These are phyloP conservation scores for Galendromus occidentalis DNA, from an alignment of 1,140 invertebrate species.

Conservation along the genomic window DNA sequence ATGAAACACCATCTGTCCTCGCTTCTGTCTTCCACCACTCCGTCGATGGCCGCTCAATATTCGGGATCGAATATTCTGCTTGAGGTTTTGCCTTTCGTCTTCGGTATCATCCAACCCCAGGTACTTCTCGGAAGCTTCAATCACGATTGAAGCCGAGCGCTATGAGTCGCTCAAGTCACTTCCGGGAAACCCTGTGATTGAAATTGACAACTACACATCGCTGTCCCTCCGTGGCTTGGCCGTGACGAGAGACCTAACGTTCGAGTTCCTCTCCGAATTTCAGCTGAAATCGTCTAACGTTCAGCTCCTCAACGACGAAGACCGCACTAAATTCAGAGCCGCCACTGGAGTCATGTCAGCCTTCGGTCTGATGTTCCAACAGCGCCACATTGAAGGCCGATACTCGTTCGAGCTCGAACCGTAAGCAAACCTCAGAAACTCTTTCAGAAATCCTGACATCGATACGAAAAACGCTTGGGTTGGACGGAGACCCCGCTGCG, in stretches of 20 bases:
- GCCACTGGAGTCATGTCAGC: slow-evolving; percentile 56
- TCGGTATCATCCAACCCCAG: slow-evolving; percentile 48
- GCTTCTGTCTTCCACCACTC: slow-evolving; percentile 40
- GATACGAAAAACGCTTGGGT: no score
- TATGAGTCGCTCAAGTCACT: slow-evolving; percentile 21
- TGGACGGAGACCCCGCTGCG: no score
- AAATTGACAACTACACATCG: no score
- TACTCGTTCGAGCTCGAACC: slow-evolving; percentile 64
- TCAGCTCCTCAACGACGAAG: neutral
- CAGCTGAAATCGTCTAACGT: neutral
- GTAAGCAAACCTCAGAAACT: slow-evolving; percentile 40
- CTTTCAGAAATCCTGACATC: no score
- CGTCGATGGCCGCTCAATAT: slow-evolving; percentile 37
- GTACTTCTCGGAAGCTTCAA: slow-evolving; percentile 23
- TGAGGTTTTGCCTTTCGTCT: slow-evolving; percentile 51
- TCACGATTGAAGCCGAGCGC: no score
- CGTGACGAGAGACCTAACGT: no score
- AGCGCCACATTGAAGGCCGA: slow-evolving; percentile 50
- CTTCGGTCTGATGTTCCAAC: slow-evolving; percentile 64
- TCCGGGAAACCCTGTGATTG: slow-evolving; percentile 12
- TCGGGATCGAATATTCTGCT: slow-evolving; percentile 36
- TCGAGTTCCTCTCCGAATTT: neutral
- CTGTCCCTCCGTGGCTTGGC: no score
- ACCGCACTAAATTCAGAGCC: neutral
- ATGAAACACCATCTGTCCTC: slow-evolving; percentile 22